Evolutionary conservation across 2,113 vertebrate genomes (phyloP), one percentile per base, ranked within the genome.

Genomic region (Neoarius graeffei): DNA sequence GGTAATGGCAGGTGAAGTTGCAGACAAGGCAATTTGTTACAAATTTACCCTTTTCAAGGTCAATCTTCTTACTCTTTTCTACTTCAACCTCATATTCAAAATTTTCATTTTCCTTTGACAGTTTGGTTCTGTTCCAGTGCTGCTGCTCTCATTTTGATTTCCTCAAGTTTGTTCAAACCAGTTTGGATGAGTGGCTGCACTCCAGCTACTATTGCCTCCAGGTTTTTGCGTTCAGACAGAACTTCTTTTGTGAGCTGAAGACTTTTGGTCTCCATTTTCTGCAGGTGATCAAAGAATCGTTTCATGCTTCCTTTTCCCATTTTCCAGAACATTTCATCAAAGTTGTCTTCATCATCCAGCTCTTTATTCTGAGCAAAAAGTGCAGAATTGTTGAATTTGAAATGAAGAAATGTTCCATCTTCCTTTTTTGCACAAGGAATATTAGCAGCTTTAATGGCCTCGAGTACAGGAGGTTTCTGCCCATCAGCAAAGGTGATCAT

Each of bases 401-500:
- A 90, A 85, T 89, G 82, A 88, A 91, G 81, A 7, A 88, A 71
- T 10, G 59, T 6, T 30, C 88, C 88, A 52, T 77, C 57, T 15
- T 73, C 7, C 50, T 52, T 60, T 50, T 50, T 88, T 15, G 1
- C 20, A 86, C 91, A 92, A 0, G 89, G 88, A 3, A 92, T 73
- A 5, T 30, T 13, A n/a, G 92, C 85, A 27, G 8, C 64, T 48
- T 88, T 42, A 35, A 93, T 88, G 9, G 91, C 90, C 5, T 90
- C 77, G 7, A 92, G 77, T 57, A 91, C 91, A 1, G 81, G 83
- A 35, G 91, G 90, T 4, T 5, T 64, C 27, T 90, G 64, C 3
- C 89, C 89, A 87, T 92, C 93, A 48, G 92, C 89, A 69, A 92
- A 92, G 13, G 91, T 92, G n/a, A 91, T 87, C 64, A 92, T 76